Evolutionary conservation across 2,888 invertebrate genomes (phyloP).

Genomic region (Caenorhabditis plicata): DNA sequence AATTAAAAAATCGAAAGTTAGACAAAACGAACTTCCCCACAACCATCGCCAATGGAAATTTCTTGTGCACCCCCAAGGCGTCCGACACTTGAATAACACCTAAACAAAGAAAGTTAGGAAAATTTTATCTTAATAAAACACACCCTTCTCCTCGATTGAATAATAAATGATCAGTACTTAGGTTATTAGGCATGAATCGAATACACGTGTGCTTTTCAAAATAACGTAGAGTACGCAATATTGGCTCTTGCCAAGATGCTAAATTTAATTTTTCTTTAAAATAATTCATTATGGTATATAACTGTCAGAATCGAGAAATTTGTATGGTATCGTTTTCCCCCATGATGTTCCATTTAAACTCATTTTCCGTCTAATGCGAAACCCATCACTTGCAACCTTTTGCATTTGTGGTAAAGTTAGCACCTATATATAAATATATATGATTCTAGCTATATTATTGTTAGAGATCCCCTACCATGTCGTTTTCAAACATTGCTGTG

Average conservation of each 20-base stretch:
- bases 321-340: constrained; percentile 32
- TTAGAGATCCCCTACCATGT: constrained; percentile 13
- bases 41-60: constrained; percentile 49
- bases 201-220: constrained; percentile 57
- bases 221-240: constrained; percentile 44
- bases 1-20: neutral
- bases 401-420: constrained; percentile 35
- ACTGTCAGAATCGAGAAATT: constrained; percentile 42
- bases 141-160: constrained; percentile 44
- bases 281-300: constrained; percentile 1
- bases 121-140: neutral
- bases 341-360: constrained; percentile 31
- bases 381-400: constrained; percentile 14
- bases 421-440: constrained; percentile 5
- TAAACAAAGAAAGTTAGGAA: constrained; percentile 1
- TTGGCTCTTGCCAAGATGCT: constrained; percentile 44
- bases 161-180: constrained; percentile 31
- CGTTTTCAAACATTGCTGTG: constrained; percentile 34
- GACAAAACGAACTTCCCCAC: constrained; percentile 34
- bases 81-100: constrained; percentile 54
- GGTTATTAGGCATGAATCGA: constrained; percentile 44
- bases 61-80: constrained; percentile 46
- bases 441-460: neutral
- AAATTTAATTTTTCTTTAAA: constrained; percentile 1
- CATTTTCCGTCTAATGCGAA: constrained; percentile 25